These are phyloP conservation scores for Aphrocallistes beatrix DNA, from an alignment of 37 sponge, comb jelly and placozoan genomes.

Conservation along the genomic window DNA sequence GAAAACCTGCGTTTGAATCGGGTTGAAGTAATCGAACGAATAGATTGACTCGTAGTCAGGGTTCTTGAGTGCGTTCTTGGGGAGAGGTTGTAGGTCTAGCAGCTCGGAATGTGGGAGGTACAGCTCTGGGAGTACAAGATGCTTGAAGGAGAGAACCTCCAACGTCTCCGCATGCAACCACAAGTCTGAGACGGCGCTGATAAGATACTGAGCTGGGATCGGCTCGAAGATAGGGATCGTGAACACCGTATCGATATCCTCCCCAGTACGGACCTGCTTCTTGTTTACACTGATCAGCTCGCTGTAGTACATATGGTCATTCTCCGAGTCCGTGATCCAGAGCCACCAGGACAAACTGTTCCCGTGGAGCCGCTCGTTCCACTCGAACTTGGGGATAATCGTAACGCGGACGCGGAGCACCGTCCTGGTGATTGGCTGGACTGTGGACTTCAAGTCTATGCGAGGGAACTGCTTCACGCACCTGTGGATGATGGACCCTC, in stretches of 20 bases:
- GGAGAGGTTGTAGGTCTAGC: conserved; percentile 89
- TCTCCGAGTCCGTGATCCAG: conserved; percentile 88
- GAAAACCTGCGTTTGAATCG: conserved; percentile 90
- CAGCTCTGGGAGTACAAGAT: conserved; percentile 84
- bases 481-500: conserved; percentile 57
- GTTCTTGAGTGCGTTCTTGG: conserved; percentile 58
- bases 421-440: conserved; percentile 90
- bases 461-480: conserved; percentile 52
- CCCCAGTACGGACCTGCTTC: conserved; percentile 67
- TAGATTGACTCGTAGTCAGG: conserved; percentile 45
- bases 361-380: conserved; percentile 77
- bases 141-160: conserved; percentile 69
- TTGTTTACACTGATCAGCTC: conserved; percentile 77
- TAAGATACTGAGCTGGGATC: conserved; percentile 70
- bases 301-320: conserved; percentile 82
- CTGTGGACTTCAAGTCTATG: conserved; percentile 45
- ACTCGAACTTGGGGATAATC: conserved; percentile 70
- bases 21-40: conserved; percentile 83
- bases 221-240: conserved; percentile 87
- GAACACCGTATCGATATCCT: conserved; percentile 69
- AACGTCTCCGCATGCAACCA: conserved; percentile 82
- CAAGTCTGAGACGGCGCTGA: conserved; percentile 73
- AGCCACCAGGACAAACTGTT: conserved; percentile 89
- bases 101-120: conserved; percentile 93
- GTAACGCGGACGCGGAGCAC: conserved; percentile 68